A percentile compares a stretch with the other conserved stretches of the same genome.
Conservation (phyloP, 2,888 invertebrate species). For the Molorchus minor region DNA sequence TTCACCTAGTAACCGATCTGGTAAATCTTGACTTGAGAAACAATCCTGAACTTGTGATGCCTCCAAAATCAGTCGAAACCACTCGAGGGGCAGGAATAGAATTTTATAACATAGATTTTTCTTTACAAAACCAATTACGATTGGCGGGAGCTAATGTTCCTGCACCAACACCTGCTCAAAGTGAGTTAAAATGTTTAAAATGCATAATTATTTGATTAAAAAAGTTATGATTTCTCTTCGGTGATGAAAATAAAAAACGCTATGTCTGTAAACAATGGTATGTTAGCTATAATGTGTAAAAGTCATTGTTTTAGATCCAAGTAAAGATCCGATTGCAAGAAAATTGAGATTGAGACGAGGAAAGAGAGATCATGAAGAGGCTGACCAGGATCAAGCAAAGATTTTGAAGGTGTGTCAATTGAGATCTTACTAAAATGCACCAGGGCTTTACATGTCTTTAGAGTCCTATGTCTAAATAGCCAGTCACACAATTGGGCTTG, state of each 20-base stretch:
- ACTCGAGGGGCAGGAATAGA: constrained; percentile 80
- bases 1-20: constrained; percentile 91
- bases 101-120: constrained; percentile 99
- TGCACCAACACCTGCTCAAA: constrained; percentile 73
- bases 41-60: constrained; percentile 96
- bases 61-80: constrained; percentile 90
- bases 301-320: constrained; percentile 64
- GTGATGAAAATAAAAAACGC: no score
- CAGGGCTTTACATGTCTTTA: no score
- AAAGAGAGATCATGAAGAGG: constrained; percentile 79
- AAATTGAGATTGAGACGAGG: constrained; percentile 89
- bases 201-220: no score
- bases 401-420: constrained; percentile 75
- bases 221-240: no score
- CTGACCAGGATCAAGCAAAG: constrained; percentile 87
- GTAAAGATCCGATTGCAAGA: constrained; percentile 93
- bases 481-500: no score
- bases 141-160: constrained; percentile 90
- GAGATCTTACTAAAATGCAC: no score
- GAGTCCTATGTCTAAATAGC: no score
- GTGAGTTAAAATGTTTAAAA: no score
- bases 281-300: no score
- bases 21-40: constrained; percentile 90
- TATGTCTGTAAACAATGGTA: no score
- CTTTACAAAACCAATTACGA: constrained; percentile 91